Base-by-base conservation (phyloP, 2,888 invertebrate species). In the Tipula confusa region DNA sequence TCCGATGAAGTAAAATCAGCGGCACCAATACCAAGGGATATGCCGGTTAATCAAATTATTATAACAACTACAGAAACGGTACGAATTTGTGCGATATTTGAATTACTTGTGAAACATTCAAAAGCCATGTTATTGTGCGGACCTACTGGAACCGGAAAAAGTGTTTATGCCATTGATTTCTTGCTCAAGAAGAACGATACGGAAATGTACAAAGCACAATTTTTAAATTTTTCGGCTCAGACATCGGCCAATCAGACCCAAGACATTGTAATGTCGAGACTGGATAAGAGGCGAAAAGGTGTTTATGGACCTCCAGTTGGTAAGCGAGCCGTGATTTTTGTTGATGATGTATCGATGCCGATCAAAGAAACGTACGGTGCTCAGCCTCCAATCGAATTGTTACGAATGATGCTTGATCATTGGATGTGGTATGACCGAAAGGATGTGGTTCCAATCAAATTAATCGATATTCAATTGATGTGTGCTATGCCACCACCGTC, bases 331-430 rank as follows among this genome's bases (percentile, higher is more conserved):
- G 94, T 98, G 13, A 93, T 98, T 82, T 98, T 98, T 88, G 96
- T 98, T 38, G 98, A 98, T 87, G 98, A 98, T 88, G 93, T 98
- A n/a, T 97, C 97, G 87, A 97, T 98, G 97, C 98, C 98, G 0
- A 91, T 95, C 86, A 93, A 95, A 84, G 89, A 89, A 85, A 92
- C 93, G 1, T 98, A 96, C 87, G 98, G 98, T 0, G 97, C 98
- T 0, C 98, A 98, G 88, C 98, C 98, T 0, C 97, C 98, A 0
- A 96, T 98, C 84, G 98, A 98, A 88, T 91, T 98, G 79, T 89
- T 98, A 29, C 91, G 98, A 28, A 97, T 97, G 90, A 95, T 95
- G 92, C 92, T 98, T 79, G 98, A 98, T 89, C 95, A 97, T 86
- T 93, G 93, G 85, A 94, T 95, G 87, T 98, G 98, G 98, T 95